Evolutionary conservation across 2,113 vertebrate species (phyloP), one percentile per base, ranked within the genome.

Genomic region (Phodopus roborovskii): DNA sequence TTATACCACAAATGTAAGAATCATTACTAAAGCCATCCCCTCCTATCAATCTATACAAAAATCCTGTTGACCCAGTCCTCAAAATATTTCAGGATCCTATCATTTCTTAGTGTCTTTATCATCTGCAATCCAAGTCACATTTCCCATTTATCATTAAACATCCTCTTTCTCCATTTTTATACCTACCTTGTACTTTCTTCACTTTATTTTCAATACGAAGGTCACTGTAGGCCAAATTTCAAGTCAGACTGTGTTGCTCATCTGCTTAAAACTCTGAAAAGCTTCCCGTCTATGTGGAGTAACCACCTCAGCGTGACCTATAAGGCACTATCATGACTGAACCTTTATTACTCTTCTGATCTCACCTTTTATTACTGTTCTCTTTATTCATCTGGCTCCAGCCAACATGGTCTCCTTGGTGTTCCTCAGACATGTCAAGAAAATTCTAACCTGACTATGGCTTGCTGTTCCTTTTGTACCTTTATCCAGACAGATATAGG

Each of bases 1-100:
- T 94, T 56, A 90, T 42, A 95, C 28, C n/a, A 42, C 48, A 94
- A 94, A 94, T 75, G 92, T 77, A 75, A 94, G 11, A 83, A 89
- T 78, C 56, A 93, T 62, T 64, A 73, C 75, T 73, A 10, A 92
- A 70, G 13, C 9, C 45, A 28, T 77, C 45, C 50, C 82, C 26
- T 42, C 62, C 30, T 66, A 60, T 58, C 7, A 74, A 78, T 45
- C 62, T 56, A 94, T 53, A 56, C 48, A 73, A 91, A 92, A 94
- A 10, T 87, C 17, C 12, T 85, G 7, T 2, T 75, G n/a, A 36
- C 6, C 90, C 15, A 88, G 81, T 89, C 56, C 42, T 94, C 83
- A 83, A 94, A 95, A 86, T 82, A 91, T 1, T 77, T 36, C 70
- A 90, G 60, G 42, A 95, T 71, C 12, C 50, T 71, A 89, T 62